These are phyloP conservation scores for Mystacornis crossleyi DNA, from an alignment of 2,113 vertebrate genomes.

Conservation along the genomic window DNA sequence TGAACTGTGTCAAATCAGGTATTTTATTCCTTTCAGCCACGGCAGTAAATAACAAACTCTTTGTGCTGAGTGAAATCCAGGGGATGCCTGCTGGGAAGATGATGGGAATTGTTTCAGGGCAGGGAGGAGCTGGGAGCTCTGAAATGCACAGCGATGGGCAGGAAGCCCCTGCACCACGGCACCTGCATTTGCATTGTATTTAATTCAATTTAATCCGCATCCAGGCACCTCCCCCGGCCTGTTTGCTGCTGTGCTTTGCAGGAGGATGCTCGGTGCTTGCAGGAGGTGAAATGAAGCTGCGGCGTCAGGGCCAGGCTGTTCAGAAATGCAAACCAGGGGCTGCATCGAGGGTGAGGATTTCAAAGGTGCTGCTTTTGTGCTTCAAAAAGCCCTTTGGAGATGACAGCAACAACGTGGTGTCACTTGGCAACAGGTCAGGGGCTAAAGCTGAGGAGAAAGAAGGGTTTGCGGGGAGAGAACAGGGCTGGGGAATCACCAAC, in stretches of 20 bases:
- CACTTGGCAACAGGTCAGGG: background rate
- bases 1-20: background rate
- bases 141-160: background rate
- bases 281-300: background rate
- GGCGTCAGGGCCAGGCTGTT: background rate
- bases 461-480: background rate
- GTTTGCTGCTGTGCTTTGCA: background rate
- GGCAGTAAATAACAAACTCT: background rate
- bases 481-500: background rate
- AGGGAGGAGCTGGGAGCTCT: background rate
- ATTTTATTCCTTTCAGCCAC: background rate
- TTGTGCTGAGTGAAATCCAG: background rate
- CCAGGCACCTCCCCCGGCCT: background rate
- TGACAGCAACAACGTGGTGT: background rate
- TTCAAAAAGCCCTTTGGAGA: background rate
- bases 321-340: background rate
- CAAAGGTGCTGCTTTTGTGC: background rate
- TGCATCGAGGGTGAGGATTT: background rate
- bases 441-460: background rate
- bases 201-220: background rate
- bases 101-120: constrained; percentile 16
- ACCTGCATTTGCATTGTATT: background rate
- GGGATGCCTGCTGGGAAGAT: background rate
- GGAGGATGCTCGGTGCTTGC: background rate
- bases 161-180: background rate